These are phyloP conservation scores for Ectropis crepuscularia DNA, from an alignment of 2,888 invertebrate species.

Conservation along the genomic window DNA sequence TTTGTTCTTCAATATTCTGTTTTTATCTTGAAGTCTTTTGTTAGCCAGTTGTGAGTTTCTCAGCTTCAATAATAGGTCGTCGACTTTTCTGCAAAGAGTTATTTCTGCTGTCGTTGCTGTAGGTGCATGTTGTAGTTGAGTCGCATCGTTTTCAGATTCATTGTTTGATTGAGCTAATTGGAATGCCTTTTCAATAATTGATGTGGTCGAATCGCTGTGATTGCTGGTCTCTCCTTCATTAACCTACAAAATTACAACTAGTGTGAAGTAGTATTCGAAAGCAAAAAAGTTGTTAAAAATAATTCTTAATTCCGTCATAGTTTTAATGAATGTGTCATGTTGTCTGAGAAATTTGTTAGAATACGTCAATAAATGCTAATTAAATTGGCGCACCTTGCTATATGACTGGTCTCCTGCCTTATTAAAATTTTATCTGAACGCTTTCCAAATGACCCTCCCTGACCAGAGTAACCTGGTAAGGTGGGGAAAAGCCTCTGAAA, in stretches of 20 bases:
- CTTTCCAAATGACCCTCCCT: too few relatives aligned
- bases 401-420: too few relatives aligned
- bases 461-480: too few relatives aligned
- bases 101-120: conserved; percentile 6
- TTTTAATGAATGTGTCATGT: too few relatives aligned
- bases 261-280: neutral
- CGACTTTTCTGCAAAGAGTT: conserved; percentile 20
- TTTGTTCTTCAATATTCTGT: conserved; percentile 13
- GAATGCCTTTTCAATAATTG: neutral
- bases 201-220: neutral
- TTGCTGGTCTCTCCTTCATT: conserved; percentile 3
- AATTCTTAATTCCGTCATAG: too few relatives aligned
- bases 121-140: neutral
- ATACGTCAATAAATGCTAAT: too few relatives aligned
- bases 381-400: too few relatives aligned
- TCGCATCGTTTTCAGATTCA: neutral
- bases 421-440: too few relatives aligned
- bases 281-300: too few relatives aligned
- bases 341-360: too few relatives aligned
- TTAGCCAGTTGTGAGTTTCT: neutral
- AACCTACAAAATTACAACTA: neutral
- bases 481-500: too few relatives aligned
- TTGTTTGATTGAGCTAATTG: neutral
- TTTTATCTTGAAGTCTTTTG: conserved; percentile 12
- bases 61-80: conserved; percentile 3